These are phyloP conservation scores for Eira barbara DNA, from an alignment of 2,113 vertebrate genomes.

Conservation along the genomic window DNA sequence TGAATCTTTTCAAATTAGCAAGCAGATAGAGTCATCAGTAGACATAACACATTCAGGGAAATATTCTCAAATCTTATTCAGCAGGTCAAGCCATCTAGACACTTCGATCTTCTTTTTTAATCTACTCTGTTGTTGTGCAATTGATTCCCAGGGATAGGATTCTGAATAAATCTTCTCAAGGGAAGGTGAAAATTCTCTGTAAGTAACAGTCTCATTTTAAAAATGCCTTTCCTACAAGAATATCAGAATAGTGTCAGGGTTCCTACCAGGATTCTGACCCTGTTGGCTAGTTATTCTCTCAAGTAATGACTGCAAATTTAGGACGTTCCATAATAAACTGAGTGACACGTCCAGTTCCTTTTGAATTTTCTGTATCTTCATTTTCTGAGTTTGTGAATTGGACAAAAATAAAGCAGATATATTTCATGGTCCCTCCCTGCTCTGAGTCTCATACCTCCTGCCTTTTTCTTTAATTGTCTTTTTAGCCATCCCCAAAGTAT, in stretches of 20 bases:
- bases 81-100: not conserved
- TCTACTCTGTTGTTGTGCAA: not conserved
- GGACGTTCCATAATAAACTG: not conserved
- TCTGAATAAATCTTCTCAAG: not conserved
- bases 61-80: not conserved
- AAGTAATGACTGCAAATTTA: not conserved
- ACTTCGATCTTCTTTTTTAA: not conserved
- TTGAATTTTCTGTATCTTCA: not conserved
- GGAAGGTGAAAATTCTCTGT: not conserved
- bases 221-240: not conserved
- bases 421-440: not conserved
- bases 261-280: no score
- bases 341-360: not conserved
- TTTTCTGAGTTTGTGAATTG: not conserved
- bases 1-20: not conserved
- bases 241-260: not conserved
- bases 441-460: not conserved
- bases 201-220: not conserved
- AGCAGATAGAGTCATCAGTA: not conserved
- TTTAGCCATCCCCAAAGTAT: not conserved
- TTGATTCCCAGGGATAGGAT: not conserved
- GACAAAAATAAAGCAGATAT: not conserved
- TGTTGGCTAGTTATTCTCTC: not conserved
- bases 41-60: not conserved
- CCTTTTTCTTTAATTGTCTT: not conserved